phyloP scores from a whole-genome alignment of 2,888 invertebrate genomes.

The Rhagophthalmus giganteus region DNA sequence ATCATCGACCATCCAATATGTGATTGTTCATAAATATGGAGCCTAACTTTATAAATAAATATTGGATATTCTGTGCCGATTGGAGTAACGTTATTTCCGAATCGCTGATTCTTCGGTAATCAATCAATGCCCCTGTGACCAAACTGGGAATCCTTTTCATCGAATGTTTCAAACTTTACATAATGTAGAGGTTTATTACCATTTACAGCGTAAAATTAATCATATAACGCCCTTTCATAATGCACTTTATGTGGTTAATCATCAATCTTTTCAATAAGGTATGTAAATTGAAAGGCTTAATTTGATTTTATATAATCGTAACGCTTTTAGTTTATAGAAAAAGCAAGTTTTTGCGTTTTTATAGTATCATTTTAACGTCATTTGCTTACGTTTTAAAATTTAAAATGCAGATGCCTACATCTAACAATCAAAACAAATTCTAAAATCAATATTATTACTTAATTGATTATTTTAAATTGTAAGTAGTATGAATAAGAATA shows the following conservation, averaged over 20 bases:
- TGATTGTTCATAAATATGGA: slow-evolving; percentile 34
- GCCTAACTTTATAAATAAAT: slow-evolving; percentile 33
- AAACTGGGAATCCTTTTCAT: slow-evolving; percentile 26
- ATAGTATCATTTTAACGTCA: too few relatives aligned
- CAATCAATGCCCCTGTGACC: slow-evolving; percentile 33
- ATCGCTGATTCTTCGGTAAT: slow-evolving; percentile 29
- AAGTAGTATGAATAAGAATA: too few relatives aligned
- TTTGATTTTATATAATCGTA: too few relatives aligned
- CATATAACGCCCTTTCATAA: slow-evolving; percentile 24
- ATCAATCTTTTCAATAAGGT: slow-evolving; percentile 13
- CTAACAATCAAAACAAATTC: too few relatives aligned
- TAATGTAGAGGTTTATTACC: slow-evolving; percentile 26
- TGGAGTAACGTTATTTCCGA: slow-evolving; percentile 31
- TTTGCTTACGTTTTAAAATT: too few relatives aligned
- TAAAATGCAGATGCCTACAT: too few relatives aligned
- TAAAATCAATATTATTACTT: too few relatives aligned
- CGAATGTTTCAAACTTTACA: slow-evolving; percentile 23
- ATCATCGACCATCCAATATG: slow-evolving; percentile 24
- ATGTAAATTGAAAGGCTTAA: slow-evolving; percentile 17
- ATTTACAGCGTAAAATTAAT: slow-evolving; percentile 26
- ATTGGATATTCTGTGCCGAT: slow-evolving; percentile 28
- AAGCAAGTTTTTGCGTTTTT: too few relatives aligned
- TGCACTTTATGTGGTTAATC: slow-evolving; percentile 9
- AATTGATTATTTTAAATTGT: too few relatives aligned
- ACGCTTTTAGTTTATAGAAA: too few relatives aligned